These are phyloP conservation scores for Aphidoletes aphidimyza DNA, from an alignment of 2,888 invertebrate genomes.

Conservation along the genomic window DNA sequence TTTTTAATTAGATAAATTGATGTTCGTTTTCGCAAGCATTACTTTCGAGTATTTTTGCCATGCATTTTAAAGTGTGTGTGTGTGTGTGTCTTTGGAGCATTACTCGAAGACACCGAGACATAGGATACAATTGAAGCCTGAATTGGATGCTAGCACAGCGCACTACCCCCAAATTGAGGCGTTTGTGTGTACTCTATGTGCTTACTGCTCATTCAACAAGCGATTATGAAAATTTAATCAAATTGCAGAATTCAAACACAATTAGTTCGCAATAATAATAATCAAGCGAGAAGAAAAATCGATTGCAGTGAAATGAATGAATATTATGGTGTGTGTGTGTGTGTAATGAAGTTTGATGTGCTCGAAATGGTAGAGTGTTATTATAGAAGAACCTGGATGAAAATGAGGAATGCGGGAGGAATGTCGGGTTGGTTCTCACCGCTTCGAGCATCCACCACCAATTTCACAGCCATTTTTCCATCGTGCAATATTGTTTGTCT, in stretches of 20 bases:
- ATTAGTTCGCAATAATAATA: constrained; percentile 32
- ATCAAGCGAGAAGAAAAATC: neutral
- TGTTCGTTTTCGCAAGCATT: constrained; percentile 1
- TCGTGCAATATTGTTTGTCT: neutral
- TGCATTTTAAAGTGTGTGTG: no score
- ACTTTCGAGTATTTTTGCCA: no score
- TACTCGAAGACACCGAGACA: no score
- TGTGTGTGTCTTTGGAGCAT: no score
- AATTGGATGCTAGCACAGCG: no score
- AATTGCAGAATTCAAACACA: constrained; percentile 4
- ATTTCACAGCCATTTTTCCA: neutral
- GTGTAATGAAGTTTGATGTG: no score
- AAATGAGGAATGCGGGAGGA: no score
- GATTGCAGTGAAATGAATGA: neutral
- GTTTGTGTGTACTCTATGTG: neutral
- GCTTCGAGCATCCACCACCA: neutral
- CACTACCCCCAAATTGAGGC: neutral
- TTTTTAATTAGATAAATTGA: constrained; percentile 44
- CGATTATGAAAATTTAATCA: constrained; percentile 21
- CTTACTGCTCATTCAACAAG: constrained; percentile 17
- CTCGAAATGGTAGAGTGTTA: no score
- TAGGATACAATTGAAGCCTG: no score
- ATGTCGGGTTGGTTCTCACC: no score
- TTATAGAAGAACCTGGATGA: no score
- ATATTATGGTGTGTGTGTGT: neutral